Evolutionary conservation across 2,797 vertebrate species (phyloP), one percentile per base, ranked within the genome.

Genomic region (Hyperoplus lanceolatus): DNA sequence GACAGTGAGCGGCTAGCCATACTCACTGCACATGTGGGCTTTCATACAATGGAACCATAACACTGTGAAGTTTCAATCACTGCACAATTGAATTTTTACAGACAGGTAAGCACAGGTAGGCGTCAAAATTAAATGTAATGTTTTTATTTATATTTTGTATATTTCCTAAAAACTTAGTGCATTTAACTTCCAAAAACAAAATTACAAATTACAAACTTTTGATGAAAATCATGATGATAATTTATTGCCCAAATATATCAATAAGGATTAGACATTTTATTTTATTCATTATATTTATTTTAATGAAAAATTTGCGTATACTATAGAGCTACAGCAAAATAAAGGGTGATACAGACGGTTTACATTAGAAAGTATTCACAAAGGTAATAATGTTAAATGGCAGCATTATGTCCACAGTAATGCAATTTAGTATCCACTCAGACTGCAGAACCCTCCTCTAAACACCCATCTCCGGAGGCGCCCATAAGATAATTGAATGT

Each of bases 401-500:
- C 76, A 80, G 84, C 87, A 93, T 94, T 78, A 95, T 92, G 73
- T 87, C 75, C 65, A 84, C 89, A 80, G 89, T 95, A 92, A 94
- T 91, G 84, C 83, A 92, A 91, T 89, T 93, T 87, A 92, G 87
- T 80, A 85, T 81, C 85, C 79, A 64, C 65, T 89, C 82, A 73
- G 75, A 81, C 88, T 87, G 82, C 70, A 87, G 70, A 74, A 69
- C 48, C 70, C 66, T 83, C 77, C 79, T 77, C 79, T 83, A 76
- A 80, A 66, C 81, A 57, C 61, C 72, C 75, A 80, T 86, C 90
- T 90, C 87, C 59, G 74, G 87, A 90, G 89, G 73, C 73, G 51
- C 41, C 66, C 75, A 48, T 55, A 60, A 77, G 83, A 89, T 94
- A 95, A 95, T 93, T 95, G 89, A 95, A 93, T 79, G 91, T 92